These are phyloP conservation scores for Orchesella flavescens DNA, from an alignment of 2,888 invertebrate species.

Conservation along the genomic window DNA sequence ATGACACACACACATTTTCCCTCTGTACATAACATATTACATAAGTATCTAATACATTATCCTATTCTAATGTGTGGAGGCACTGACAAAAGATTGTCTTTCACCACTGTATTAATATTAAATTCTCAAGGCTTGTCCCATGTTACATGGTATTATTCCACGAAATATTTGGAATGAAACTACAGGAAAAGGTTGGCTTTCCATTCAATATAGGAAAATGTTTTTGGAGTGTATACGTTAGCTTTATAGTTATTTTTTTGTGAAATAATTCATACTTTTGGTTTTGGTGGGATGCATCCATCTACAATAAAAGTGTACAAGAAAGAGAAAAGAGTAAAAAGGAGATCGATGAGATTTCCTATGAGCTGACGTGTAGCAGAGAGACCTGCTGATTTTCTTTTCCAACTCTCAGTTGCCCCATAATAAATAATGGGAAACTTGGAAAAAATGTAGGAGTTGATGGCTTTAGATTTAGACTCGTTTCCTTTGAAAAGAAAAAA, in stretches of 20 bases:
- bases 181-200: slow-evolving; percentile 10
- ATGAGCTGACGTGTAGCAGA: slow-evolving; percentile 51
- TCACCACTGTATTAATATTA: background rate
- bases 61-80: background rate
- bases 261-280: no score
- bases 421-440: slow-evolving; percentile 57
- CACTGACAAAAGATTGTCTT: slow-evolving; percentile 2
- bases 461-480: slow-evolving; percentile 22
- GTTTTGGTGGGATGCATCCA: no score
- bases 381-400: slow-evolving; percentile 50
- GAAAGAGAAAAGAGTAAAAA: slow-evolving; percentile 39
- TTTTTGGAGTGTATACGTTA: background rate
- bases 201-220: background rate
- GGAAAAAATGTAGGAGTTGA: slow-evolving; percentile 29
- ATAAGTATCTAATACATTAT: no score
- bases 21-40: background rate
- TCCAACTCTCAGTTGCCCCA: slow-evolving; percentile 59
- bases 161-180: no score
- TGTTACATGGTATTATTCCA: no score
- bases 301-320: background rate
- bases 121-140: no score
- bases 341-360: slow-evolving; percentile 60
- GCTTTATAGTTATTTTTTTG: slow-evolving; percentile 10
- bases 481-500: background rate
- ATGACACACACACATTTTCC: background rate